Conservation (phyloP, 2,113 vertebrate species). For the Hemiprocne comata region DNA sequence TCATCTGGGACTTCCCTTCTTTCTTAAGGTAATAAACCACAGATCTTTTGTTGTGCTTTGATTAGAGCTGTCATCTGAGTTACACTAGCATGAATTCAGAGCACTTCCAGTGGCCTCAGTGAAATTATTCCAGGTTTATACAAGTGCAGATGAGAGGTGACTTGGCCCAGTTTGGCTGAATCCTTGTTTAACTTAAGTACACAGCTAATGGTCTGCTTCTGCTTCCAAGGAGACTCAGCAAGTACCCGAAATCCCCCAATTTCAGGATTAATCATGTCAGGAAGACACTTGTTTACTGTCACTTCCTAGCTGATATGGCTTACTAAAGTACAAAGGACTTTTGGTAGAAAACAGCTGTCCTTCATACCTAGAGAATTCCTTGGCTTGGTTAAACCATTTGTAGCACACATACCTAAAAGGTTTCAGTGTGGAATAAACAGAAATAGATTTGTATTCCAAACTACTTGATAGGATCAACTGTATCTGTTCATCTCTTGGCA, state of each 20-base stretch:
- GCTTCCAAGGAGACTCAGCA: neutral
- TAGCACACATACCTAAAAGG: neutral
- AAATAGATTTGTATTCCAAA: neutral
- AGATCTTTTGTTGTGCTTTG: neutral
- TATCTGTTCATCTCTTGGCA: neutral
- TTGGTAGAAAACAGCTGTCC: neutral
- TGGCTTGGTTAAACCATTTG: neutral
- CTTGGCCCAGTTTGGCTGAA: neutral
- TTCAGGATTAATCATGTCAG: neutral
- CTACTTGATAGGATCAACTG: neutral
- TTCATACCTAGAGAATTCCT: neutral
- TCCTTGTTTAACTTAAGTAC: neutral
- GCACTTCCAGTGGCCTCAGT: neutral
- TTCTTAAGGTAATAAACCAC: conserved; percentile 48
- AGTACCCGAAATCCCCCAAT: neutral
- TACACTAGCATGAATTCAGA: neutral
- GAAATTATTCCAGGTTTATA: neutral
- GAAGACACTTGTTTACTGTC: neutral
- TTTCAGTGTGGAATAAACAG: neutral
- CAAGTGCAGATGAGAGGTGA: neutral
- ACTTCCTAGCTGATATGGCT: neutral
- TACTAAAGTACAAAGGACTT: neutral
- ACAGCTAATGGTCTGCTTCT: neutral
- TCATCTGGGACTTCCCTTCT: conserved; percentile 59
- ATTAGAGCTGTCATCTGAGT: neutral